Evolutionary conservation across 1,140 invertebrate species (phyloP).

Genomic region (Drosophila kanapiae): DNA sequence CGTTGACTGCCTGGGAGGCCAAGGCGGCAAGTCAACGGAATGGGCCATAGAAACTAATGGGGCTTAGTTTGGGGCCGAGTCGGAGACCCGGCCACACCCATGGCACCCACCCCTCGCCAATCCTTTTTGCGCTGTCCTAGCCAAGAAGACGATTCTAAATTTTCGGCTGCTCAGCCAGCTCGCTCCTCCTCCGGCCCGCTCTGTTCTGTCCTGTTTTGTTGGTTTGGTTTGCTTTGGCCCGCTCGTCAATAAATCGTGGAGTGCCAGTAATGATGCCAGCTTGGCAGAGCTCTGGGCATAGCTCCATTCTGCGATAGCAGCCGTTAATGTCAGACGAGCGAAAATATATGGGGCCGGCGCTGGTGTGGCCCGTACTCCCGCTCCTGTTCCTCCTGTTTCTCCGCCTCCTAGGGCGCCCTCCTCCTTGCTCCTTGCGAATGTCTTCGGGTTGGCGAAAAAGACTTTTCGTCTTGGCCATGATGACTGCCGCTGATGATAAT

Average conservation of each 20-base stretch:
- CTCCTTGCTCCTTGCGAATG: conserved; percentile 33
- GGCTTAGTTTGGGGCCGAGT: conserved; percentile 37
- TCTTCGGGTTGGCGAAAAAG: conserved; percentile 66
- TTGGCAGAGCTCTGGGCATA: conserved; percentile 62
- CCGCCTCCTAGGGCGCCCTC: not conserved
- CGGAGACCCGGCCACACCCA: conserved; percentile 46
- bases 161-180: conserved; percentile 56
- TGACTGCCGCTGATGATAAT: conserved; percentile 66
- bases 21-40: conserved; percentile 65
- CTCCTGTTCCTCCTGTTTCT: not conserved
- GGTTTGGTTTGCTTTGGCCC: conserved; percentile 49
- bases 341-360: conserved; percentile 76
- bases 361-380: not conserved
- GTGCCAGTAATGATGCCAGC: conserved; percentile 81
- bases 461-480: conserved; percentile 65
- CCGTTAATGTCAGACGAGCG: conserved; percentile 84
- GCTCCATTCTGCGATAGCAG: conserved; percentile 79
- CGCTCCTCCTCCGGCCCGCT: conserved; percentile 15
- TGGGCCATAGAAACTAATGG: conserved; percentile 77
- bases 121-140: conserved; percentile 68
- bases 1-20: conserved; percentile 48
- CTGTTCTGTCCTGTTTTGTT: conserved; percentile 38
- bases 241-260: conserved; percentile 81
- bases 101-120: conserved; percentile 49
- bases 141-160: conserved; percentile 81